Base-by-base conservation (phyloP, 2,113 vertebrate genomes). In the Chiloscyllium plagiosum region DNA sequence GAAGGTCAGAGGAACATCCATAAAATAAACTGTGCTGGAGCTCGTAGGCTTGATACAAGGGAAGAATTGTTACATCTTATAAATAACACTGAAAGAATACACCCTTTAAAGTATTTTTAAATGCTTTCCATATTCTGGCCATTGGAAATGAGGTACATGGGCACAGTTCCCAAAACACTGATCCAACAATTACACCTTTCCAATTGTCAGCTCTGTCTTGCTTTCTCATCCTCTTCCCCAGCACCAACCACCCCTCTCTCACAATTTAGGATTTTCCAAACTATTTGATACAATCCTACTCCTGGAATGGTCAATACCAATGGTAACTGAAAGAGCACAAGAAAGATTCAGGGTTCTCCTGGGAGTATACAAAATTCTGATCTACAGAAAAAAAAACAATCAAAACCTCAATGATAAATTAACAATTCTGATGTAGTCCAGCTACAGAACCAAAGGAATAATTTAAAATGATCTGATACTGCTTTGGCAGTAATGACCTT, bases 361-460 rank as follows among this genome's bases (percentile, higher is more conserved):
- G 97, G 97, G 97, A 96, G 97, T 97, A 97, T 98, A 98, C 97
- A 98, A 97, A 97, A 97, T 97, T 98, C 97, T 97, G 97, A 97
- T 98, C 98, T 97, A 98, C 97, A 98, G 98, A 98, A 98, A 98
- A 96, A 47, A 66, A 97, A 97, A 97, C 97, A 97, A 98, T 97
- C 98, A 98, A 97, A 97, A 68, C 89, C 89, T 66, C 89, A 37
- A 17, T 97, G 98, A 99, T 99, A 99, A 99, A 98, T 99, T 99
- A 99, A 98, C 96, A 96, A 97, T 98, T 96, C 98, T 98, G 96
- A 97, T 98, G 99, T 99, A 99, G 99, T 98, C 99, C 99, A 98
- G 99, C 99, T 99, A 99, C 99, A 98, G 98, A 98, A 97, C 97
- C 97, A 97, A 97, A 97, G 97, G 98, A 98, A 98, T 98, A 98